Evolutionary conservation across 2,797 vertebrate genomes (phyloP), one percentile per base, ranked within the genome.

Genomic region (Salmo trutta): DNA sequence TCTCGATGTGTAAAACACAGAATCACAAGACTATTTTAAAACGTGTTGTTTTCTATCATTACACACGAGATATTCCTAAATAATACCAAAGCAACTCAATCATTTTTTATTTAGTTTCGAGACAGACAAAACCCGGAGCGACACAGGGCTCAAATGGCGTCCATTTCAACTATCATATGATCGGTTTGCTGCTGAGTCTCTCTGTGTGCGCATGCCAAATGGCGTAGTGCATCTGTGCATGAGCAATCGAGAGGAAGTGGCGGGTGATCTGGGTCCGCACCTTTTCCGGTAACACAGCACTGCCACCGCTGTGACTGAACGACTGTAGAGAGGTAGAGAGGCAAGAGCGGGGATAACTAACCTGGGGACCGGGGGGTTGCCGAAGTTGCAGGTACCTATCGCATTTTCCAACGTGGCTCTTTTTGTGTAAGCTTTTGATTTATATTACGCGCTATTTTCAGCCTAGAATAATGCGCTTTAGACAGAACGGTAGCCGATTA

Each of bases 281-380:
- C 94, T 95, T 95, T 95, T 95, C 94, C 94, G 93, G 94, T 94
- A 93, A 93, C 91, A 93, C 90, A 91, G 90, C 89, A 87, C 90
- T 29, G 83, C 90, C 84, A 81, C 85, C 83, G 86, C 88, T 84
- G 87, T 83, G 84, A 86, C 85, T 85, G 86, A 88, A 81, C 84
- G 83, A 79, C 77, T 83, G 83, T 64, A 64, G 75, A 27, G 84
- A 82, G 74, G 54, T 64, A 78, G 79, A 88, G 89, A 81, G 91
- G 87, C 83, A 83, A 88, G 90, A 92, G 86, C 84, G 90, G 88
- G 89, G 87, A 91, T 86, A 90, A 88, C 86, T 82, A 85, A 87
- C 78, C 87, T 77, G 87, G 89, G 88, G 85, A 89, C 81, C 84
- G 88, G 77, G 82, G 85, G 85, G 82, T 76, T 36, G 90, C 89